phyloP scores from a whole-genome alignment of 2,113 vertebrate species.

The Callaeas wilsoni region DNA sequence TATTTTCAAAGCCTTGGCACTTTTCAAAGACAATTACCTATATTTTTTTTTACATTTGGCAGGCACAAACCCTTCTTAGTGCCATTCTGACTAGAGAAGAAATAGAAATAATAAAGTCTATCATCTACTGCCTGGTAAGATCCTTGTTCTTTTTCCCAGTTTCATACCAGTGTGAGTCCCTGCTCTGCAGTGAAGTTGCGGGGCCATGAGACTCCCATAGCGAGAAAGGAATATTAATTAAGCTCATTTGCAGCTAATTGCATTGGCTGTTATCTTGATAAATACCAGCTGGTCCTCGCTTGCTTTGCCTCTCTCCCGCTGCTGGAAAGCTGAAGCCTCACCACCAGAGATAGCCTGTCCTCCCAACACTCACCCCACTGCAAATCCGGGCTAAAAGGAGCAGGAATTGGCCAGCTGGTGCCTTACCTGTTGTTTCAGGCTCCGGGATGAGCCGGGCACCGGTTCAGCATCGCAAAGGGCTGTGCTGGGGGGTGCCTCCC shows the following conservation, averaged over 20 bases:
- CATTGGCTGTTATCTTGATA: background rate
- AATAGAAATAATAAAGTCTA: background rate
- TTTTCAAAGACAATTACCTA: background rate
- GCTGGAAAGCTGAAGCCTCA: background rate
- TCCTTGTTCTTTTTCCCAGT: background rate
- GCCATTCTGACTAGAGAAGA: background rate
- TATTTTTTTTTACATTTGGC: background rate
- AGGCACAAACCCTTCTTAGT: background rate
- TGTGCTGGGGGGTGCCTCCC: background rate
- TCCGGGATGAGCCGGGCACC: accelerated
- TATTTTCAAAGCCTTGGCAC: background rate
- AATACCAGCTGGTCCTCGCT: background rate
- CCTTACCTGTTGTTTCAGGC: background rate
- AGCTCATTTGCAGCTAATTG: background rate
- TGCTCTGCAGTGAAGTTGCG: background rate
- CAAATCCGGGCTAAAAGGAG: background rate
- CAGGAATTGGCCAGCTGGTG: background rate
- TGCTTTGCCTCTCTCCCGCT: background rate
- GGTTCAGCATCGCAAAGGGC: background rate
- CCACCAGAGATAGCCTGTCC: accelerated
- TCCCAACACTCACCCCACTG: background rate
- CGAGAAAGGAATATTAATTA: background rate
- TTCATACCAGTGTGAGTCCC: background rate
- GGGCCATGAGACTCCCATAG: background rate
- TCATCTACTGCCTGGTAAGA: background rate